Evolutionary conservation across 2,888 invertebrate genomes (phyloP), one percentile per base, ranked within the genome.

Genomic region (Epinotia demarniana): DNA sequence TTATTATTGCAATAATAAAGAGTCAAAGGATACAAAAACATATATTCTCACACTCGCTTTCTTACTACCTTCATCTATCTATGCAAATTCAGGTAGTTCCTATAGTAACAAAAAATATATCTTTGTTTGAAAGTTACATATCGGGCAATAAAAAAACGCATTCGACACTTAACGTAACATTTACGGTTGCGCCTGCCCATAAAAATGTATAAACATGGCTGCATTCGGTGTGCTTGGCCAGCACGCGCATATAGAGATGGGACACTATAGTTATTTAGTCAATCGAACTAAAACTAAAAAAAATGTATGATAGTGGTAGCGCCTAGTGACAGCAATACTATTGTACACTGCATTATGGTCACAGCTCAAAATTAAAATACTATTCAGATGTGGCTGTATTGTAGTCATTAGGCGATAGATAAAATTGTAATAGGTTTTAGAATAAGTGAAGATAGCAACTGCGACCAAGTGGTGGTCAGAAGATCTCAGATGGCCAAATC

Each of bases 221-320:
- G 60, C 73, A 60, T 61, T 73, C 27, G 27, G 62, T 71, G 43
- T 69, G 74, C 74, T 69, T 62, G 62, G 46, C 74, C 58, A 69
- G 74, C 74, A 74, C 23, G 63, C 57, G 74, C 27, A 33, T 16
- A 39, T 58, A 68, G 68, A n/a, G 68, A 68, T 43, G 68, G 55
- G 68, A 67, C 2, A 18, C 19, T 4, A 33, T 11, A 0, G 16
- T 33, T 16, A 68, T 33, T 53, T 53, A 9, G 46, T 46, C 12
- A 46, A 46, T 46, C 46, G 46, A 46, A 3, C 13, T 46, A 13
- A 13, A 46, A 46, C n/a, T 9, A 55, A 18, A 55, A 19, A 55
- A 49, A 49, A 57, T n/a, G 9, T 6, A 55, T n/a, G n/a, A 53
- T 3, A 19, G 19, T 57, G 8, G 19, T 18, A 9, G 2, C 1